Conservation (phyloP, 2,797 vertebrate species). For the Psittacula derbiana region DNA sequence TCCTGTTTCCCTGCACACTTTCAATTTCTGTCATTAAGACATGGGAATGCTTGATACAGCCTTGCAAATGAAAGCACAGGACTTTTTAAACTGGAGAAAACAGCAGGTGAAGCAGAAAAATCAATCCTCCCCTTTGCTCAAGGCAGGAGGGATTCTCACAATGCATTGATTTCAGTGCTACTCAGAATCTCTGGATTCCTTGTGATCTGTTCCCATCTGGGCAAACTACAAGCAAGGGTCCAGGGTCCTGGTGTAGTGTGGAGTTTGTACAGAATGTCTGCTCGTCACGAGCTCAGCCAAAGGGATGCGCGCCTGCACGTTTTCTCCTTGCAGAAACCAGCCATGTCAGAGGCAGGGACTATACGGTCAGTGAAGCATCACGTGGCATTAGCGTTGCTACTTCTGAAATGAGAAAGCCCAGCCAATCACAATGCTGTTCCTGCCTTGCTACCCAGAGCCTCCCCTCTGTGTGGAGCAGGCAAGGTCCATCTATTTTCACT, state of each 20-base stretch:
- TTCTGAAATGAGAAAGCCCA: neutral
- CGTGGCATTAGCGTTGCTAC: neutral
- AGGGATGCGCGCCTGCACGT: neutral
- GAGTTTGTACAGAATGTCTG: neutral
- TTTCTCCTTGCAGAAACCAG: neutral
- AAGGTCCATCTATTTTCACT: neutral
- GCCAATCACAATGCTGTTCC: neutral
- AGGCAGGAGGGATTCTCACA: fast-evolving
- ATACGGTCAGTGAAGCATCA: neutral
- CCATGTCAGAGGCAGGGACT: neutral
- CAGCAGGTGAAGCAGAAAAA: neutral
- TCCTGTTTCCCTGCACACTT: neutral
- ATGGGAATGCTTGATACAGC: neutral
- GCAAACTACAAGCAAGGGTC: neutral
- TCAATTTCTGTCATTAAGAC: neutral
- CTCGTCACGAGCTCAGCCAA: neutral
- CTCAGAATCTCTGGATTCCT: neutral
- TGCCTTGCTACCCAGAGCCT: neutral
- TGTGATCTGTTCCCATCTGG: neutral
- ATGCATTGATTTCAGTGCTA: fast-evolving
- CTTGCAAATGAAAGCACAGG: neutral
- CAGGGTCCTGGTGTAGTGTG: neutral
- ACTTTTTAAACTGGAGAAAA: neutral
- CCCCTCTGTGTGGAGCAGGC: fast-evolving
- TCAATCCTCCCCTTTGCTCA: neutral